phyloP scores from a whole-genome alignment of 1,140 invertebrate genomes.

The Epicauta chinensis region DNA sequence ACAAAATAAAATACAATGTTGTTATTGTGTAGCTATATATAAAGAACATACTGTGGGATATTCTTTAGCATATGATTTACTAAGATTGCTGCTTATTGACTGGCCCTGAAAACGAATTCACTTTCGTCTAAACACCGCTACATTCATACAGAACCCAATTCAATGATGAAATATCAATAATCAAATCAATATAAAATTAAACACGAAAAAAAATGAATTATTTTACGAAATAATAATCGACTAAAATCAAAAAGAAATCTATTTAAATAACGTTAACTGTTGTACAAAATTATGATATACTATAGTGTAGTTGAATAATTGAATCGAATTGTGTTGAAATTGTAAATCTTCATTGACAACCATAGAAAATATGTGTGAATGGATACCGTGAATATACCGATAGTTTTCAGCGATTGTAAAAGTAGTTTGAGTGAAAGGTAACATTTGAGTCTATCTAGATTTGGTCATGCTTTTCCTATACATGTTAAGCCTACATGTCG shows the following conservation, averaged over 20 bases:
- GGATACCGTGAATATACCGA: too few species aligned
- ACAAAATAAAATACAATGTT: slow-evolving; percentile 32
- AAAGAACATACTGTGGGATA: slow-evolving; percentile 30
- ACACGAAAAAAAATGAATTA: not conserved
- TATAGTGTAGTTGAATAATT: not conserved
- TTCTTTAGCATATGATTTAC: slow-evolving; percentile 27
- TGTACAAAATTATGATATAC: not conserved
- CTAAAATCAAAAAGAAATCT: not conserved
- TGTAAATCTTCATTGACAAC: too few species aligned
- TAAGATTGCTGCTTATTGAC: slow-evolving; percentile 22
- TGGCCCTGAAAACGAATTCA: slow-evolving; percentile 24
- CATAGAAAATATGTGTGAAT: too few species aligned
- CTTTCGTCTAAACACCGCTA: slow-evolving; percentile 8
- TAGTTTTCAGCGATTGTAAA: too few species aligned
- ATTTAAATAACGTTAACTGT: not conserved
- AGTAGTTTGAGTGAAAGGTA: too few species aligned
- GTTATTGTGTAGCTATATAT: slow-evolving; percentile 26
- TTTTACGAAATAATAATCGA: not conserved
- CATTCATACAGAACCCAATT: not conserved
- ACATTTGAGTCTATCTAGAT: too few species aligned
- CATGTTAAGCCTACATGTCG: too few species aligned
- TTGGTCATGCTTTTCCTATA: too few species aligned
- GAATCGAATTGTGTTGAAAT: too few species aligned
- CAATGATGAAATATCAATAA: not conserved
- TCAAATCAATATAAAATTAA: not conserved